These are phyloP conservation scores for Osedax frankpressi DNA, from an alignment of 2,888 invertebrate genomes.

Conservation along the genomic window DNA sequence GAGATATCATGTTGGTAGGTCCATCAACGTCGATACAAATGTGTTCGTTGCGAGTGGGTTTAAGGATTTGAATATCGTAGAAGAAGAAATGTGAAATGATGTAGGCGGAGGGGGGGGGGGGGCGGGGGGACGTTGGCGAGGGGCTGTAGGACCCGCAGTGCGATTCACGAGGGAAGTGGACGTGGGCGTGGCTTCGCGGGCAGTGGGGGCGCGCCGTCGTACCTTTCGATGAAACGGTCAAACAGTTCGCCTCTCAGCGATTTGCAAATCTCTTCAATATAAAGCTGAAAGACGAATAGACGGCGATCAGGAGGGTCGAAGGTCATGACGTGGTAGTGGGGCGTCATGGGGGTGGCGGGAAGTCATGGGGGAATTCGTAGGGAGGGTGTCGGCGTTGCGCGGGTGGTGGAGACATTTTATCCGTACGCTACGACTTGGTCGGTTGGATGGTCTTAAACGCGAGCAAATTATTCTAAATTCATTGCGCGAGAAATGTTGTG, in stretches of 20 bases:
- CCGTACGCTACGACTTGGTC: too few species aligned
- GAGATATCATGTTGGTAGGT: too few species aligned
- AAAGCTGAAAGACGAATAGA: slow-evolving; percentile 62
- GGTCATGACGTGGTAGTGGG: background rate
- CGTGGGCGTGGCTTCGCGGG: background rate
- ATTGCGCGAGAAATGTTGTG: too few species aligned
- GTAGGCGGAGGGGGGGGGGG: background rate
- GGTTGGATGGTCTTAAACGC: too few species aligned
- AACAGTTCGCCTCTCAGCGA: slow-evolving; percentile 91
- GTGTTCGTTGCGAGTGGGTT: too few species aligned
- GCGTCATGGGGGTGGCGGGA: background rate
- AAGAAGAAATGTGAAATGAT: too few species aligned
- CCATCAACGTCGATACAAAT: too few species aligned
- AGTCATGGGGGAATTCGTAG: too few species aligned
- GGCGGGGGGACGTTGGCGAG: background rate
- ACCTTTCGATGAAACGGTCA: slow-evolving; percentile 96
- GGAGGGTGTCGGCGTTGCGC: too few species aligned
- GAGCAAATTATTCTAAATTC: too few species aligned
- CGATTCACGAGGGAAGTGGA: background rate
- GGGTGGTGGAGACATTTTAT: too few species aligned
- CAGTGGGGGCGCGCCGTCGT: slow-evolving; percentile 30
- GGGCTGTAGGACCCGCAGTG: background rate
- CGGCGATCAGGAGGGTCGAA: background rate
- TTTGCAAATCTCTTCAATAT: slow-evolving; percentile 98
- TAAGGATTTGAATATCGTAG: too few species aligned